Evolutionary conservation across 2,797 vertebrate species (phyloP).

Genomic region (Benthosema pterotum): DNA sequence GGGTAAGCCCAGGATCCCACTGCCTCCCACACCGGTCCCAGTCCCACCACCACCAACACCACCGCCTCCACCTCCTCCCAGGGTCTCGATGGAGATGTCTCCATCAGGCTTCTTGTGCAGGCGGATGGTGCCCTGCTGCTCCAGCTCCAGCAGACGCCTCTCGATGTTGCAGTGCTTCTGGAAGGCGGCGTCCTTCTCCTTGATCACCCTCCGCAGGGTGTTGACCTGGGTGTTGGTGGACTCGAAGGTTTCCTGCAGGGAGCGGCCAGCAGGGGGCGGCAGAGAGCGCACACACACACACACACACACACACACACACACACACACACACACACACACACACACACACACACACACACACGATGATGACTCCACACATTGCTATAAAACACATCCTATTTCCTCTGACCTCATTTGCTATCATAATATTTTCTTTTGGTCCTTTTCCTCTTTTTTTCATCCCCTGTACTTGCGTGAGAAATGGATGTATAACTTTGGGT

Average conservation of each 20-base stretch:
- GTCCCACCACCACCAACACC: constrained; percentile 24
- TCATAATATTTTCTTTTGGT: constrained; percentile 28
- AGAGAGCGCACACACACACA: constrained; percentile 40
- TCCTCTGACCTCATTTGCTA: constrained; percentile 67
- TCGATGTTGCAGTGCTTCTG: constrained; percentile 87
- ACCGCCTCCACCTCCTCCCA: constrained; percentile 45
- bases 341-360: not conserved
- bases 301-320: not conserved
- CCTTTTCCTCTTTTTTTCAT: constrained; percentile 33
- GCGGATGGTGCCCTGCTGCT: constrained; percentile 81
- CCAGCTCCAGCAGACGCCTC: constrained; percentile 78
- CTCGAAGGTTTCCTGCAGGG: constrained; percentile 93
- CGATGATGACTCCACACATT: constrained; percentile 48
- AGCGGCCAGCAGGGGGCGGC: constrained; percentile 55
- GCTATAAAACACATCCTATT: constrained; percentile 58
- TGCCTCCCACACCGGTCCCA: constrained; percentile 11
- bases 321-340: not conserved
- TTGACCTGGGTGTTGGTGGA: constrained; percentile 91
- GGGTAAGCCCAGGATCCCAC: constrained; percentile 50
- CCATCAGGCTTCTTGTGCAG: constrained; percentile 82
- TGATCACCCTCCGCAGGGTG: constrained; percentile 91
- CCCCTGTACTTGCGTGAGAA: constrained; percentile 48
- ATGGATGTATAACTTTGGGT: constrained; percentile 27
- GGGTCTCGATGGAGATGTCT: constrained; percentile 78
- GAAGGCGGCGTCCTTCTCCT: constrained; percentile 95